Base-by-base conservation (phyloP, 1,140 invertebrate genomes). In the Drosophila mojavensis region DNA sequence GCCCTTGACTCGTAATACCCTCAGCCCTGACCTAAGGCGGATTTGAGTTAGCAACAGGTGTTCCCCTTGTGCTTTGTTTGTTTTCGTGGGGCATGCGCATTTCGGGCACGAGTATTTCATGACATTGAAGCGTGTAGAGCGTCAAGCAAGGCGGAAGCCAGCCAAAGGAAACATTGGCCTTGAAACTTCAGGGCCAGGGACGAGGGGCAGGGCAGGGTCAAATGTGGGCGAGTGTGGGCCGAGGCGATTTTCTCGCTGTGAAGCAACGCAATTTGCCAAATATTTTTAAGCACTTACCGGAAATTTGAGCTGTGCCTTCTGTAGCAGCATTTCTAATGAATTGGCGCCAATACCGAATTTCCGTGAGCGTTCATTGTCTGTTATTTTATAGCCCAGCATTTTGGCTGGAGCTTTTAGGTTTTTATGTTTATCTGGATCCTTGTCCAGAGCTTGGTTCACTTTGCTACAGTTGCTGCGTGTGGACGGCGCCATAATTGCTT, bases 331-430 rank as follows among this genome's bases (percentile, higher is more conserved):
- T 61, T 93, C 77, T 30, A 96, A 84, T 75, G 93, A 94, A 81
- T 94, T 94, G 56, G 95, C 95, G 20, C 95, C 95, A 6, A 96
- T 93, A 20, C 95, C 95, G 76, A 95, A 94, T 93, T 95, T 95
- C 70, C 94, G 94, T 9, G 93, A 93, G 48, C 95, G 93, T 15
- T 92, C 82, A 20, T 94, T 94, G 86, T 96, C 94, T 5, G 95
- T 95, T 26, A 96, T 94, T 93, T 96, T 96, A 79, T 94, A 96
- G 56, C 96, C 96, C 90, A 94, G 95, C 90, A 95, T 94, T 83
- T 79, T 75, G 43, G 59, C 63, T 41, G 45, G n/a, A 24, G 41
- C 6, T 24, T 45, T 53, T 28, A 3, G 74, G 39, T 62, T 30
- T 5, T 50, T 39, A 20, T 79, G 48, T 72, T 84, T 65, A 36